Percentiles rank a stretch among this genome's conserved stretches.
Evolutionary conservation across 2,113 vertebrate species (phyloP).

Genomic region (Ellobius talpinus): DNA sequence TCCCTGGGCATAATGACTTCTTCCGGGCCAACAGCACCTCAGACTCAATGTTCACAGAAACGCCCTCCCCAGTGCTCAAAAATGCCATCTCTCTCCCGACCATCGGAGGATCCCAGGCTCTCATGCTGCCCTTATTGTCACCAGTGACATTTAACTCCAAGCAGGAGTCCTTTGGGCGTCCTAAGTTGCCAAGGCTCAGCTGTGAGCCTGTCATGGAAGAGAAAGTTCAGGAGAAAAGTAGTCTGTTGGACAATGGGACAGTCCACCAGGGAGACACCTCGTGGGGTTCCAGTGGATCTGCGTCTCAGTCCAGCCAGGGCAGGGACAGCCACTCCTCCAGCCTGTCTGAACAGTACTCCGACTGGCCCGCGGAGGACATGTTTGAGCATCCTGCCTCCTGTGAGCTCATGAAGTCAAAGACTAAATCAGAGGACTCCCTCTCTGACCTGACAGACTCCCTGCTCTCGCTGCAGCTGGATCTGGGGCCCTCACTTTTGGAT

Average conservation of each 20-base stretch:
- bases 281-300: constrained; percentile 87
- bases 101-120: constrained; percentile 96
- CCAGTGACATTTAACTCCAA: constrained; percentile 91
- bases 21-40: constrained; percentile 96
- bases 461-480: constrained; percentile 96
- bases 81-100: constrained; percentile 98
- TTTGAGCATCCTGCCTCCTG: constrained; percentile 89
- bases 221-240: constrained; percentile 87
- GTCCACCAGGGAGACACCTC: constrained; percentile 86
- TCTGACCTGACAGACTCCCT: constrained; percentile 93
- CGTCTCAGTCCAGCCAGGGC: constrained; percentile 87
- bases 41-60: constrained; percentile 93
- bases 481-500: constrained; percentile 98
- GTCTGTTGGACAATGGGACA: constrained; percentile 87
- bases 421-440: constrained; percentile 92
- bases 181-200: constrained; percentile 87
- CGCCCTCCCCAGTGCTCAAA: constrained; percentile 97
- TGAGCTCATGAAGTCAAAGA: constrained; percentile 91
- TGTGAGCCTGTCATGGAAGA: constrained; percentile 90
- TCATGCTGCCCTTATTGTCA: constrained; percentile 93
- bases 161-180: constrained; percentile 90
- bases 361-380: constrained; percentile 94
- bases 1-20: constrained; percentile 91
- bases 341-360: constrained; percentile 90
- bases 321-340: constrained; percentile 90